Evolutionary conservation across 2,888 invertebrate genomes (phyloP).

Genomic region (Drosophila maculinotata): DNA sequence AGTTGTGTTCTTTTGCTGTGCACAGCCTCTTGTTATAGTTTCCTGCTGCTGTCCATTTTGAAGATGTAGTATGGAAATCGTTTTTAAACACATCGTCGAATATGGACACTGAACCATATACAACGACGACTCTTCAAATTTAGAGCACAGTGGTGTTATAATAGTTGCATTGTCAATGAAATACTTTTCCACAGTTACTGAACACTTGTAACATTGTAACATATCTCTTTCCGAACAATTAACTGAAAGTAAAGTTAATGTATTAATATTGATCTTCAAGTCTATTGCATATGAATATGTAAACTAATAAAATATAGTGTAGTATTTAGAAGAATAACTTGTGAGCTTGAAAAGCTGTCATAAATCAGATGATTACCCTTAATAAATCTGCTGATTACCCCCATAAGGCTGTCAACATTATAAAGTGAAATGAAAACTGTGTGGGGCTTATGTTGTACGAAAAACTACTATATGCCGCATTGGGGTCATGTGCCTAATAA

Average conservation of each 20-base stretch:
- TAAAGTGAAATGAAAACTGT: too few relatives aligned
- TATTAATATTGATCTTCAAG: constrained; percentile 1
- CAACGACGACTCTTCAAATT: constrained; percentile 90
- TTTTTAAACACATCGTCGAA: constrained; percentile 94
- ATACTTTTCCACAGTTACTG: constrained; percentile 87
- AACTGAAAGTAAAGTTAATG: constrained; percentile 58
- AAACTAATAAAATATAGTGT: too few relatives aligned
- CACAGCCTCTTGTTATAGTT: constrained; percentile 88
- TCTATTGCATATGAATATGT: too few relatives aligned
- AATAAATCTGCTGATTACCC: too few relatives aligned
- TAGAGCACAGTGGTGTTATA: constrained; percentile 89
- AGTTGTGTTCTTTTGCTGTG: constrained; percentile 89
- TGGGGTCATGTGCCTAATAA: too few relatives aligned
- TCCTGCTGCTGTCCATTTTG: constrained; percentile 86
- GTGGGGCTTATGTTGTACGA: too few relatives aligned
- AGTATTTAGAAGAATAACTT: too few relatives aligned
- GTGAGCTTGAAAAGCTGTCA: too few relatives aligned
- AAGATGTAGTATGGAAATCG: constrained; percentile 88
- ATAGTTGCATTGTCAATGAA: constrained; percentile 86
- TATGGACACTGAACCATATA: constrained; percentile 91
- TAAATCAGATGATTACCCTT: too few relatives aligned
- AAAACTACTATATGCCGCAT: too few relatives aligned
- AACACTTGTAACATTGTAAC: constrained; percentile 90
- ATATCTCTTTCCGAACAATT: constrained; percentile 85
- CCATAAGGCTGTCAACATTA: too few relatives aligned